Evolutionary conservation across 2,113 vertebrate genomes (phyloP).

Genomic region (Crotalus tigris): DNA sequence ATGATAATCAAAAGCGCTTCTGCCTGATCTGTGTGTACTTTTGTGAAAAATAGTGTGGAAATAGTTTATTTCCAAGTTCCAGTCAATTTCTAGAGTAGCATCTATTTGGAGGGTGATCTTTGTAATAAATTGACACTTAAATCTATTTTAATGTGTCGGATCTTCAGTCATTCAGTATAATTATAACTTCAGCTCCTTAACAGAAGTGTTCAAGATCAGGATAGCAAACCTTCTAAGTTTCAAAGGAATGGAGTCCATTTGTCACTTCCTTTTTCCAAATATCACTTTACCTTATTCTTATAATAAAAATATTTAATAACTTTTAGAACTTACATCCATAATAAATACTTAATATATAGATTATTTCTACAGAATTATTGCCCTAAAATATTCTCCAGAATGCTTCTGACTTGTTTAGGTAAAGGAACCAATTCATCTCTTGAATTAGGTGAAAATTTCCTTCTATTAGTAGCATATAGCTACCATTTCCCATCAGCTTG

Average conservation of each 20-base stretch:
- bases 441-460: conserved; percentile 9
- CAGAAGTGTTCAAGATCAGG: background rate
- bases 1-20: background rate
- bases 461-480: background rate
- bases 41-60: background rate
- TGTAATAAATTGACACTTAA: background rate
- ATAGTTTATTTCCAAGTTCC: background rate
- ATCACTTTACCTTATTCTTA: background rate
- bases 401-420: background rate
- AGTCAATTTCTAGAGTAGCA: background rate
- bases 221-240: background rate
- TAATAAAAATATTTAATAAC: background rate
- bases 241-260: background rate
- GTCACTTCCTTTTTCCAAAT: background rate
- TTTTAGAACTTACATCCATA: background rate
- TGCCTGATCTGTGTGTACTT: background rate
- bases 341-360: background rate
- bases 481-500: background rate
- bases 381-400: background rate
- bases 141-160: background rate
- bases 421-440: background rate
- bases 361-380: background rate
- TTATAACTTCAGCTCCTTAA: background rate
- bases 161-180: background rate
- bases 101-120: background rate